Evolutionary conservation across 2,797 vertebrate genomes (phyloP), one percentile per base, ranked within the genome.

Genomic region (Sebastes iracundus): DNA sequence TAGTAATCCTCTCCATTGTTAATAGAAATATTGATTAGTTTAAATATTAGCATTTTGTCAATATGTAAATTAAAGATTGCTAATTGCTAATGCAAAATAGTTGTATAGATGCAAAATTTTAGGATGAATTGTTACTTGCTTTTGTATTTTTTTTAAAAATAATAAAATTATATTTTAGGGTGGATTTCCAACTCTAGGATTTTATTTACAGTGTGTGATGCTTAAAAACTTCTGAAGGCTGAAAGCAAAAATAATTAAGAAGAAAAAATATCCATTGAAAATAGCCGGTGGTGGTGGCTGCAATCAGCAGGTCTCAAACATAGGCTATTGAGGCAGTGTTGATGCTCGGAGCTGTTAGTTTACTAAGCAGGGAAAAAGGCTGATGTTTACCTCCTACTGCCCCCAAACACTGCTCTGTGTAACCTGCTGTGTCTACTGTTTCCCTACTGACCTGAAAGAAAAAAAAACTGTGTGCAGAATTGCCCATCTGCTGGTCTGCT

Each of bases 291-390:
- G 88, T 77, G 28, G 25, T 64, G 68, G 63, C 82, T 86, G 82
- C 68, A 83, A 87, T 88, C 84, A 90, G 88, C 75, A 87, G 65
- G 81, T 80, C 75, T 86, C 82, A 87, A 83, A 88, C 84, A 87
- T 49, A 38, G 69, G 18, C 68, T 70, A 30, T 33, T 83, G 78
- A 87, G 66, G 71, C 75, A 82, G 64, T 91, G 90, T 93, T 92
- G 88, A 93, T 85, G 82, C 90, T 93, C 13, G 79, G 76, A 93
- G 88, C 88, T 89, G 78, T 92, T 91, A 58, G 85, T 93, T 92
- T 88, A 91, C 78, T 74, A 88, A 89, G 81, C 82, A 84, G 72
- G 62, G 32, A 56, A 80, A 86, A 72, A 76, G 87, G 80, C 81
- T 87, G 88, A 89, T 88, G 86, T 89, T 90, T 90, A 88, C 84